These are phyloP conservation scores for Parnassius apollo DNA, from an alignment of 2,888 invertebrate species.

Conservation along the genomic window DNA sequence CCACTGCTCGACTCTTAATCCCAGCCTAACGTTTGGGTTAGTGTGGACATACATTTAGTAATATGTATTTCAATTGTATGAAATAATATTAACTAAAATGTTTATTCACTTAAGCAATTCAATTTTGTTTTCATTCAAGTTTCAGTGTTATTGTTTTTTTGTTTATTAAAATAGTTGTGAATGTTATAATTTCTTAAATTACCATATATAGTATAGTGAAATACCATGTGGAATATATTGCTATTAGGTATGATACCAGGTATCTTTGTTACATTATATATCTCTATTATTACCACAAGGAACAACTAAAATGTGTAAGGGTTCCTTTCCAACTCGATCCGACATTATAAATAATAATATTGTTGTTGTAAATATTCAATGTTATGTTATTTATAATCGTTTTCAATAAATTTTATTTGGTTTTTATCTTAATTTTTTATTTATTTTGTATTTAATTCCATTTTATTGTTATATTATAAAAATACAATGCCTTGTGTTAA, in stretches of 20 bases:
- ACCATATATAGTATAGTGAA: no score
- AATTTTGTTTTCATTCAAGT: background rate
- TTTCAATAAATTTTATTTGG: conserved; percentile 62
- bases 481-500: background rate
- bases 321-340: background rate
- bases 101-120: background rate
- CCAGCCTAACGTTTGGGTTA: background rate
- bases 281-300: no score
- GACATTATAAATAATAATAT: conserved; percentile 53
- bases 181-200: no score
- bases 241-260: no score
- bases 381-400: conserved; percentile 55
- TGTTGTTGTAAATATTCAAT: conserved; percentile 70
- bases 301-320: no score
- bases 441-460: conserved; percentile 22
- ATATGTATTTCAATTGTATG: conserved; percentile 3
- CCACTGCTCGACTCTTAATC: no score
- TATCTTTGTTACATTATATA: no score
- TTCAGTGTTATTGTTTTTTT: conserved; percentile 1
- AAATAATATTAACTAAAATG: background rate
- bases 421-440: conserved; percentile 46
- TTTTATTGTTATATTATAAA: background rate
- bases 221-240: no score
- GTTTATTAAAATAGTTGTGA: background rate
- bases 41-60: background rate